These are phyloP conservation scores for Heliothis peltigera DNA, from an alignment of 2,888 invertebrate genomes.

Conservation along the genomic window DNA sequence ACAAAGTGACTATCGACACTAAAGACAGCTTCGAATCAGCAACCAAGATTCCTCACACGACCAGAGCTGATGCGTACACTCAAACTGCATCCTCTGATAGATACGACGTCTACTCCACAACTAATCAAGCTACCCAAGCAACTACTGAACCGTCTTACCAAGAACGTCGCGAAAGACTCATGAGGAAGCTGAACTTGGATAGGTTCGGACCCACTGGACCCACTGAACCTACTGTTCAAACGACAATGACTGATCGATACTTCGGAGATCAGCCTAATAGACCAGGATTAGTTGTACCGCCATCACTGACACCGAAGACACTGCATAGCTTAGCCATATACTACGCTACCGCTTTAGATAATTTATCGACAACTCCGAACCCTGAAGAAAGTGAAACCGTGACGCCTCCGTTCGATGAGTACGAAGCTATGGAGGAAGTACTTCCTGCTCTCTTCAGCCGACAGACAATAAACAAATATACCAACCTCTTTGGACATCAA, in stretches of 20 bases:
- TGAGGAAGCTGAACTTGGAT: constrained; percentile 92
- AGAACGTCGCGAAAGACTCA: constrained; percentile 92
- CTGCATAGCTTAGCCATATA: constrained; percentile 94
- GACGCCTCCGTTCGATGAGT: constrained; percentile 76
- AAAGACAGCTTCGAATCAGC: constrained; percentile 81
- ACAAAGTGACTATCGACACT: constrained; percentile 71
- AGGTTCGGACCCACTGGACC: constrained; percentile 86
- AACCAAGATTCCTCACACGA: constrained; percentile 83
- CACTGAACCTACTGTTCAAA: constrained; percentile 80
- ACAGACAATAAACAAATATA: constrained; percentile 92
- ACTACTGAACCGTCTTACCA: constrained; percentile 87
- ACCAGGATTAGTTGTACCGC: constrained; percentile 92
- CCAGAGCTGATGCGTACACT: constrained; percentile 67
- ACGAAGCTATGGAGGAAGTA: constrained; percentile 84
- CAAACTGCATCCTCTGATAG: constrained; percentile 75
- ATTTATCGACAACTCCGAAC: constrained; percentile 83
- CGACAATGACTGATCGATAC: constrained; percentile 83
- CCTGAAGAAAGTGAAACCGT: constrained; percentile 78
- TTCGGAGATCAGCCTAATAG: constrained; percentile 85
- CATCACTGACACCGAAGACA: constrained; percentile 94
- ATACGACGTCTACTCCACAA: constrained; percentile 71
- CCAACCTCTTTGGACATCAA: constrained; percentile 80
- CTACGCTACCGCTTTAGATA: constrained; percentile 93
- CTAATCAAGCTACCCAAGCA: constrained; percentile 66
- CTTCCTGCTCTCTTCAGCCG: constrained; percentile 91